These are phyloP conservation scores for Portunus trituberculatus DNA, from an alignment of 1,140 invertebrate species.

Conservation along the genomic window DNA sequence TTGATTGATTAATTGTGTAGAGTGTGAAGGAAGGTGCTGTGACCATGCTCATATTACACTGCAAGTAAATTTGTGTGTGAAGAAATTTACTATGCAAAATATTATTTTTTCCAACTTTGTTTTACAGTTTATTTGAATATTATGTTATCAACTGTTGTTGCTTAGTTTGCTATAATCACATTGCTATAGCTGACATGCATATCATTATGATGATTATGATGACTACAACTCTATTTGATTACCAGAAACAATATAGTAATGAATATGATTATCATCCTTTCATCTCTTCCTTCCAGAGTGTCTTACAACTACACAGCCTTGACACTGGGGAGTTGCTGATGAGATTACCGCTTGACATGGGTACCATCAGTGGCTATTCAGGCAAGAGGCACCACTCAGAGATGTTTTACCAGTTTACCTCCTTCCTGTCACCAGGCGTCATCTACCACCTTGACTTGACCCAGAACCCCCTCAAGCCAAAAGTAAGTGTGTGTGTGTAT, in stretches of 20 bases:
- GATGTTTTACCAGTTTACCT: conserved; percentile 96
- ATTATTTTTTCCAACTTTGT: no score
- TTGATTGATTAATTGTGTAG: no score
- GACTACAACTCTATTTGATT: background rate
- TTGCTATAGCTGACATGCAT: background rate
- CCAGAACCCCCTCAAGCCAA: conserved; percentile 84
- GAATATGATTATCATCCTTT: background rate
- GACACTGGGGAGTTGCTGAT: conserved; percentile 87
- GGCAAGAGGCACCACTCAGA: conserved; percentile 92
- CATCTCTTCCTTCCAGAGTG: conserved; percentile 85
- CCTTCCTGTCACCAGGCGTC: conserved; percentile 94
- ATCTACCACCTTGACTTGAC: conserved; percentile 94
- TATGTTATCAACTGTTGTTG: no score
- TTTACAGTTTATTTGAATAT: no score
- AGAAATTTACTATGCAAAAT: no score
- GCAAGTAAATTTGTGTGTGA: no score
- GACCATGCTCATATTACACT: no score
- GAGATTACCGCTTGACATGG: conserved; percentile 91
- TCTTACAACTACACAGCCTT: conserved; percentile 90
- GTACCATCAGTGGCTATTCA: conserved; percentile 91
- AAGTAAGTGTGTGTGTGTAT: conserved; percentile 81
- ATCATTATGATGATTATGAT: background rate
- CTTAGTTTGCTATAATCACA: no score
- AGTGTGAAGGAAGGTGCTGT: no score
- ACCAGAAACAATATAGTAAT: background rate